Percentiles rank a stretch among this genome's conserved stretches.
These are phyloP conservation scores for Dendrolimus pini DNA, from an alignment of 2,888 invertebrate species.

Conservation along the genomic window DNA sequence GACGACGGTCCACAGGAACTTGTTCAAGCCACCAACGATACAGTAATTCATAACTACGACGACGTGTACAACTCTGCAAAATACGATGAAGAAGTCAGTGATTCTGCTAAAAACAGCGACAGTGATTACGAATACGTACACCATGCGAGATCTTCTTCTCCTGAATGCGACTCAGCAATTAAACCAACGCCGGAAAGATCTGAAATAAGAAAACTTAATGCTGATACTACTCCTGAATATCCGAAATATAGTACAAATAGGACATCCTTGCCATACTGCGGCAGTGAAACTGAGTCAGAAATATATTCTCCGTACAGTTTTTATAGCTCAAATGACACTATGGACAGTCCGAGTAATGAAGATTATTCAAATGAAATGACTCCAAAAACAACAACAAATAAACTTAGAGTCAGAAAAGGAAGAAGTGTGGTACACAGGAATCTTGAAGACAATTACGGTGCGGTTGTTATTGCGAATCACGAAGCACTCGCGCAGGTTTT, in stretches of 20 bases:
- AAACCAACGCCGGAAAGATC: slow-evolving; percentile 53
- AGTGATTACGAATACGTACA: slow-evolving; percentile 81
- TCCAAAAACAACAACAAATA: slow-evolving; percentile 73
- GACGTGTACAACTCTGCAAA: slow-evolving; percentile 66
- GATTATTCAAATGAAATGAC: slow-evolving; percentile 63
- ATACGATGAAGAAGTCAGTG: slow-evolving; percentile 62
- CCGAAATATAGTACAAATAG: slow-evolving; percentile 78
- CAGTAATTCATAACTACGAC: slow-evolving; percentile 67
- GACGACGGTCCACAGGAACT: slow-evolving; percentile 61
- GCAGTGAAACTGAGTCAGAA: slow-evolving; percentile 89
- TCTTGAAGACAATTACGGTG: slow-evolving; percentile 93
- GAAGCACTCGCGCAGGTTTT: slow-evolving; percentile 92
- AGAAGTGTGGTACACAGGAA: slow-evolving; percentile 90
- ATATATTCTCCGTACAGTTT: slow-evolving; percentile 90
- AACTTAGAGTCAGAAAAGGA: slow-evolving; percentile 85
- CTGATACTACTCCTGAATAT: slow-evolving; percentile 55
- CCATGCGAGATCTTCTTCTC: slow-evolving; percentile 80
- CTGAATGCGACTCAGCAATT: slow-evolving; percentile 79
- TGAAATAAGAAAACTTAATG: slow-evolving; percentile 44
- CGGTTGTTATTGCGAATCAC: slow-evolving; percentile 92
- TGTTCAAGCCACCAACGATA: slow-evolving; percentile 64
- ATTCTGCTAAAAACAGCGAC: slow-evolving; percentile 73
- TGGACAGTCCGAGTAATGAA: slow-evolving; percentile 58
- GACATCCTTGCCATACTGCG: slow-evolving; percentile 87
- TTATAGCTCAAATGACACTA: slow-evolving; percentile 79